Evolutionary conservation across 2,797 vertebrate species (phyloP).

Genomic region (Acridotheres tristis): DNA sequence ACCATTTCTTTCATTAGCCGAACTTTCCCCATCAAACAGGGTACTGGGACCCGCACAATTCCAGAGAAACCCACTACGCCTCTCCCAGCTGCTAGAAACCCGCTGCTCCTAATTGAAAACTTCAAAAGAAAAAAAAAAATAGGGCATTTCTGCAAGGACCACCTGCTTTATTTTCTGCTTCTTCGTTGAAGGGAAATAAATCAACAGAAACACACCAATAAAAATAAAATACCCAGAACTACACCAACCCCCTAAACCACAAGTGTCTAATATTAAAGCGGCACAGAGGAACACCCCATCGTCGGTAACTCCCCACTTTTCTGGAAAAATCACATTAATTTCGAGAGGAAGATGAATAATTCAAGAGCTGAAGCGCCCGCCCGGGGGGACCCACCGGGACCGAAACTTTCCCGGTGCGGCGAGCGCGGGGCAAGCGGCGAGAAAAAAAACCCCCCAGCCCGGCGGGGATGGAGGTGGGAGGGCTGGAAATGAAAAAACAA

Average conservation of each 20-base stretch:
- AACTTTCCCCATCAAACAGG: not conserved
- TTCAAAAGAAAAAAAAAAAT: constrained; percentile 4
- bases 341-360: constrained; percentile 35
- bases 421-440: constrained; percentile 4
- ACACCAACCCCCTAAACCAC: not conserved
- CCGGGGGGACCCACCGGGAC: not conserved
- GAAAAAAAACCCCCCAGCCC: rapidly evolving
- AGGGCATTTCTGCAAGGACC: not conserved
- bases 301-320: constrained; percentile 43
- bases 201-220: not conserved
- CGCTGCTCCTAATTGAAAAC: constrained; percentile 49
- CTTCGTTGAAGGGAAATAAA: not conserved
- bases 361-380: not conserved
- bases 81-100: not conserved
- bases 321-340: constrained; percentile 63
- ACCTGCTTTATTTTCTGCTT: not conserved
- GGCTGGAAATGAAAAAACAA: not conserved
- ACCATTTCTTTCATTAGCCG: constrained; percentile 23
- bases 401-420: constrained; percentile 54
- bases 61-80: not conserved
- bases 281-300: not conserved
- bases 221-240: not conserved
- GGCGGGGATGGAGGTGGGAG: too few relatives aligned
- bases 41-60: not conserved
- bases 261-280: not conserved